Conservation (phyloP, 2,797 vertebrate genomes). For the Urocyon cinereoargenteus region DNA sequence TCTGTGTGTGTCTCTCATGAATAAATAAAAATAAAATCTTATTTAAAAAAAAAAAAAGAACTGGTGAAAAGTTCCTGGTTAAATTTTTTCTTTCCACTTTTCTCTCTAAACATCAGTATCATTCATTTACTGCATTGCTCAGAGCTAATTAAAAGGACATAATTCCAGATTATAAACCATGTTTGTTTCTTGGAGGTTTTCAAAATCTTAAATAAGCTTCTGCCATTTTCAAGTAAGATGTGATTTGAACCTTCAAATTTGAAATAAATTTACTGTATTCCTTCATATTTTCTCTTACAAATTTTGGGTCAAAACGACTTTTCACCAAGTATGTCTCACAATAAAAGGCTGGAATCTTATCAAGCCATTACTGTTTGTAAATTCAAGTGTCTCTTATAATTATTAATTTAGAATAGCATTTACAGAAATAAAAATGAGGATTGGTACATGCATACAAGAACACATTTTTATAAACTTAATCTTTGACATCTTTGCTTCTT, state of each 20-base stretch:
- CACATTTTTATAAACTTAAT: background rate
- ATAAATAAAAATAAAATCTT: too few relatives aligned
- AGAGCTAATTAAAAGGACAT: conserved; percentile 26
- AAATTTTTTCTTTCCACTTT: background rate
- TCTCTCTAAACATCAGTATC: background rate
- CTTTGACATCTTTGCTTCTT: background rate
- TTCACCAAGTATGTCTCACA: background rate
- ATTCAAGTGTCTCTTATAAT: background rate
- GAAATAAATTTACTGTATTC: background rate
- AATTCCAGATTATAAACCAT: background rate
- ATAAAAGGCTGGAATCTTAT: background rate
- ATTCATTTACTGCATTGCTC: conserved; percentile 1
- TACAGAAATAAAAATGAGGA: conserved; percentile 13
- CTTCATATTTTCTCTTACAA: background rate
- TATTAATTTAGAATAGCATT: conserved; percentile 18
- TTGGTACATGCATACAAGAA: background rate
- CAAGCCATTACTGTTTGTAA: background rate
- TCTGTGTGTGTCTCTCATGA: too few relatives aligned
- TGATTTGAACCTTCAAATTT: background rate
- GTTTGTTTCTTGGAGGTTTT: conserved; percentile 41
- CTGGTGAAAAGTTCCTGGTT: conserved; percentile 3
- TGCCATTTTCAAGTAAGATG: background rate
- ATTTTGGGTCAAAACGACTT: background rate
- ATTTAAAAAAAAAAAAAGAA: background rate
- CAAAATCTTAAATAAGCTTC: background rate